These are phyloP conservation scores for Lynx canadensis DNA, from an alignment of 2,113 vertebrate genomes.

Conservation along the genomic window DNA sequence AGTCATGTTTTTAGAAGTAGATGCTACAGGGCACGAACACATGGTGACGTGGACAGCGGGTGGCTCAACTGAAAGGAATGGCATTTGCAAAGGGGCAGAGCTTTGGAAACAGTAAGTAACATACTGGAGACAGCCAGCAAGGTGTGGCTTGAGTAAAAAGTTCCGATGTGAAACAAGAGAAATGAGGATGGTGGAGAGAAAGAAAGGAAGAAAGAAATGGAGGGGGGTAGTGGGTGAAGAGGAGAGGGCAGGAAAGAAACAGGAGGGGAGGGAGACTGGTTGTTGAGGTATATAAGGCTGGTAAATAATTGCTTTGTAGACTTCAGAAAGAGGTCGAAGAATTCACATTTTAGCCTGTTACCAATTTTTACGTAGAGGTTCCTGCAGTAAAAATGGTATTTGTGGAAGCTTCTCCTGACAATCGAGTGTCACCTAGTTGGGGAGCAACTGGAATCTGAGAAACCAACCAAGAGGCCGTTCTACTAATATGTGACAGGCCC, in stretches of 20 bases:
- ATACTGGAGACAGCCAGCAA: conserved; percentile 1
- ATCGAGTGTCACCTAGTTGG: not conserved
- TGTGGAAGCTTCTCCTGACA: not conserved
- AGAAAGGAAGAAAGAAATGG: not conserved
- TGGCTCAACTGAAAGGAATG: not conserved
- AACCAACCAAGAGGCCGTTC: not conserved
- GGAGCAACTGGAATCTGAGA: not conserved
- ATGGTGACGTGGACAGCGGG: not conserved
- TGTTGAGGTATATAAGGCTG: not conserved
- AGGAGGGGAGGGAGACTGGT: too few species aligned
- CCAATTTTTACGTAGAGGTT: not conserved
- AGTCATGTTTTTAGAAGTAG: not conserved
- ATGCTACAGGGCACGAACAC: not conserved
- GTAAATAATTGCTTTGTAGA: not conserved
- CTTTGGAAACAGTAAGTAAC: conserved; percentile 23
- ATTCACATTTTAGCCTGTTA: conserved; percentile 29
- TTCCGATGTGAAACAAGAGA: conserved; percentile 16
- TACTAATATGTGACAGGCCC: not conserved
- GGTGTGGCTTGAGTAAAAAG: not conserved
- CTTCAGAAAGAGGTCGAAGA: conserved; percentile 30
- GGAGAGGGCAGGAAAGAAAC: not conserved
- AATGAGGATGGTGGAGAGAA: not conserved
- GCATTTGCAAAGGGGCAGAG: not conserved
- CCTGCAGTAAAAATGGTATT: not conserved
- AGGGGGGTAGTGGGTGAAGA: not conserved